Base-by-base conservation (phyloP, 1,140 invertebrate genomes). In the Polypedilum vanderplanki region DNA sequence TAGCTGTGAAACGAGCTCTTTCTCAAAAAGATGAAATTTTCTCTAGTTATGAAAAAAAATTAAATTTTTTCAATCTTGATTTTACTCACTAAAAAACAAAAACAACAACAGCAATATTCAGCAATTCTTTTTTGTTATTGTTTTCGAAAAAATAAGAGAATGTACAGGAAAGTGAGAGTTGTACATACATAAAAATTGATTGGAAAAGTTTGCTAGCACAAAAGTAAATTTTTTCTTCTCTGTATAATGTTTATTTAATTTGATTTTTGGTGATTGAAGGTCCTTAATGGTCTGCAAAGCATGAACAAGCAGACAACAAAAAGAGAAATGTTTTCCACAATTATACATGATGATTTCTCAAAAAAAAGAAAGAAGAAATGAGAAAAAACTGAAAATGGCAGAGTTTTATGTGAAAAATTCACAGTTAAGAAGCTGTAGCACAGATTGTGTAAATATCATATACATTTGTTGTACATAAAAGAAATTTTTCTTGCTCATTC, bases 281-380 rank as follows among this genome's bases (percentile, higher is more conserved):
- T 57, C 46, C n/a, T 57, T 57, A 57, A 57, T 57, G 46, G 46
- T 57, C 46, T 57, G 46, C 46, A 12, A 57, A 46, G 15, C 9
- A 1, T 10, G 8, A 57, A 57, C 10, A 4, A 15, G 46, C 41
- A 57, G n/a, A 57, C 46, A 57, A 57, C 46, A 57, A 57, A n/a
- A 57, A 15, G 12, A 57, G 46, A 57, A 57, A 57, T n/a, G 4
- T 57, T 57, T 57, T 57, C 46, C 15, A 57, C 46, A 57, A 57
- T 57, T 57, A 57, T n/a, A 57, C 46, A 57, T n/a, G 46, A 57
- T 57, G 46, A 57, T 57, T 57, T n/a, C 46, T n/a, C 46, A 57
- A 57, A 57, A 57, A 57, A 15, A 57, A 57, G 10, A 57, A n/a
- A 7, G 41, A 46, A 46, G 9, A 46, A 10, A 46, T 8, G 15